phyloP scores from a whole-genome alignment of 2,888 invertebrate species.

The Pediacus dermestoides region DNA sequence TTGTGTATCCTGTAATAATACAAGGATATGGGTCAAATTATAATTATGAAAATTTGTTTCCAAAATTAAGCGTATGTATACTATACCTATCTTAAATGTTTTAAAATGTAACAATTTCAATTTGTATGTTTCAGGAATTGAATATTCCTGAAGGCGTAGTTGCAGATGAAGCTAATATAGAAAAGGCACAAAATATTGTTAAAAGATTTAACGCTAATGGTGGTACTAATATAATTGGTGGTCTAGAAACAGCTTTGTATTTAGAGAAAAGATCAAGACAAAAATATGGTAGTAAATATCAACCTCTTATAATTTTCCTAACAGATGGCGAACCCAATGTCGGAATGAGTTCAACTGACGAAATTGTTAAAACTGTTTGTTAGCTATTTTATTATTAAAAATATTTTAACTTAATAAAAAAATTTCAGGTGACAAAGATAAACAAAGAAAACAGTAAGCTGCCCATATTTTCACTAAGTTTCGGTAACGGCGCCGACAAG shows the following conservation, averaged over 20 bases:
- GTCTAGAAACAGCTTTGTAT: conserved; percentile 53
- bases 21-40: too few species aligned
- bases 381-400: not conserved
- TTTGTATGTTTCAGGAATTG: not conserved
- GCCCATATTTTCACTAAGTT: conserved; percentile 62
- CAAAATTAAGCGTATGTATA: conserved; percentile 14
- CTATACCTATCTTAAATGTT: not conserved
- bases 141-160: too few species aligned
- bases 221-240: conserved; percentile 64
- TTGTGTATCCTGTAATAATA: too few species aligned
- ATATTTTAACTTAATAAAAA: too few species aligned
- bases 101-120: not conserved
- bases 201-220: conserved; percentile 53
- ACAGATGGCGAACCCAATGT: conserved; percentile 63
- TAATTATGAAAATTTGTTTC: conserved; percentile 19
- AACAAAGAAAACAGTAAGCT: conserved; percentile 47
- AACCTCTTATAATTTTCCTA: conserved; percentile 61
- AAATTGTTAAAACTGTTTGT: conserved; percentile 52
- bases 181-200: conserved; percentile 55
- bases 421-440: conserved; percentile 42
- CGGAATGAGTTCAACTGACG: conserved; percentile 52
- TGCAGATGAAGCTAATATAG: conserved; percentile 26
- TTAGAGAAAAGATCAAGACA: conserved; percentile 28
- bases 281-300: conserved; percentile 37
- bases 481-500: conserved; percentile 64